phyloP scores from a whole-genome alignment of 2,113 vertebrate species.

The Mormyrus iriodes region DNA sequence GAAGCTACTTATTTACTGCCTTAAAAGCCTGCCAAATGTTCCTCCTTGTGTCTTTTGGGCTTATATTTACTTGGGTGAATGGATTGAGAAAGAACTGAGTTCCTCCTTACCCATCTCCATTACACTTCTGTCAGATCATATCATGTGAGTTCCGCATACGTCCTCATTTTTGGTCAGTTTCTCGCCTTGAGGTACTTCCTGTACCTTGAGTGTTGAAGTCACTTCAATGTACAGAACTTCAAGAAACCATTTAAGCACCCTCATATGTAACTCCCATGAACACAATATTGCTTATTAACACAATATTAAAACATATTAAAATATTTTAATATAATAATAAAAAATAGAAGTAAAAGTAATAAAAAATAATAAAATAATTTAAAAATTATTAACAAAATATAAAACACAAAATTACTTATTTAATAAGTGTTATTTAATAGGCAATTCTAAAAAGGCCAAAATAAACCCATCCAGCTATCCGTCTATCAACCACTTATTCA shows the following conservation, averaged over 20 bases:
- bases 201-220: not conserved
- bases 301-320: too few species aligned
- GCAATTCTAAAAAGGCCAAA: not conserved
- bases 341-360: too few species aligned
- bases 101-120: not conserved
- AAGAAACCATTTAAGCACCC: not conserved
- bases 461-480: not conserved
- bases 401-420: too few species aligned
- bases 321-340: too few species aligned
- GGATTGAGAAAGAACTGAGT: not conserved
- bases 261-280: not conserved
- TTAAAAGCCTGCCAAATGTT: not conserved
- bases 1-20: not conserved
- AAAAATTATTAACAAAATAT: too few species aligned
- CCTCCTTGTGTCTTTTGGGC: not conserved
- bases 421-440: not conserved
- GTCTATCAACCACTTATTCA: not conserved
- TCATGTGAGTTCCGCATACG: not conserved
- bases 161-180: not conserved
- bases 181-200: not conserved
- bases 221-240: not conserved
- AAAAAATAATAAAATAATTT: too few species aligned
- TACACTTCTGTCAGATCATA: not conserved
- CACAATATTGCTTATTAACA: not conserved
- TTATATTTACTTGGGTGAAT: not conserved